These are phyloP conservation scores for Micrastur ruficollis DNA, from an alignment of 2,797 vertebrate genomes.

Conservation along the genomic window DNA sequence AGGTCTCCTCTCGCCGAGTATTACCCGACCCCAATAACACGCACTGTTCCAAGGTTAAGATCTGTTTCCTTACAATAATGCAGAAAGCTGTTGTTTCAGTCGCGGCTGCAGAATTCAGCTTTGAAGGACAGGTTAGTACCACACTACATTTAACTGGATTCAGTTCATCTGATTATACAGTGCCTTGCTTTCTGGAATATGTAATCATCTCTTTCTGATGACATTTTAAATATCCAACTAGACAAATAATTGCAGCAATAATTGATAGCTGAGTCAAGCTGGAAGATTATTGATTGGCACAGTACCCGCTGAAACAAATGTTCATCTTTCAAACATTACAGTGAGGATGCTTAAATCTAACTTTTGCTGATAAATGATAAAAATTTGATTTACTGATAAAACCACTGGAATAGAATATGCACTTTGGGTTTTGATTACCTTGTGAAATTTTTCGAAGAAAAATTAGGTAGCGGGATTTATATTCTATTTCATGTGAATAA, in stretches of 20 bases:
- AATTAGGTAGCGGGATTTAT: slow-evolving; percentile 60
- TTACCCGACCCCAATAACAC: slow-evolving; percentile 54
- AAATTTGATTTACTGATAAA: slow-evolving; percentile 79
- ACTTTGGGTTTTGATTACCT: slow-evolving; percentile 66
- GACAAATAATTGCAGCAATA: slow-evolving; percentile 86
- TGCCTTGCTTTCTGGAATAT: slow-evolving; percentile 81
- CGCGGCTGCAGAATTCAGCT: slow-evolving; percentile 70
- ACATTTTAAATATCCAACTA: slow-evolving; percentile 88
- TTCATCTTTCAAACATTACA: slow-evolving; percentile 77
- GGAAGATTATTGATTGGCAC: slow-evolving; percentile 85
- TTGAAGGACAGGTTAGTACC: slow-evolving; percentile 83
- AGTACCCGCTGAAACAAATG: slow-evolving; percentile 75
- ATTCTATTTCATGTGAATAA: slow-evolving; percentile 65
- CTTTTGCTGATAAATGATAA: slow-evolving; percentile 78
- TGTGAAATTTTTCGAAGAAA: slow-evolving; percentile 54
- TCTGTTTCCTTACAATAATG: slow-evolving; percentile 64
- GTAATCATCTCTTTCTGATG: slow-evolving; percentile 86
- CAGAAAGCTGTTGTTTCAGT: slow-evolving; percentile 77
- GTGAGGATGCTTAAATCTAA: slow-evolving; percentile 81
- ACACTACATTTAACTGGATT: slow-evolving; percentile 80
- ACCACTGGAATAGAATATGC: slow-evolving; percentile 48
- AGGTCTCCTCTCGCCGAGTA: slow-evolving; percentile 65
- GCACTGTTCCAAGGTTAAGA: slow-evolving; percentile 67
- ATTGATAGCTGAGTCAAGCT: slow-evolving; percentile 83
- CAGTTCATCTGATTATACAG: slow-evolving; percentile 84